Percentiles rank a stretch among this genome's conserved stretches.
Conservation (phyloP, 1,140 invertebrate genomes). For the Drosophila punjabiensis region DNA sequence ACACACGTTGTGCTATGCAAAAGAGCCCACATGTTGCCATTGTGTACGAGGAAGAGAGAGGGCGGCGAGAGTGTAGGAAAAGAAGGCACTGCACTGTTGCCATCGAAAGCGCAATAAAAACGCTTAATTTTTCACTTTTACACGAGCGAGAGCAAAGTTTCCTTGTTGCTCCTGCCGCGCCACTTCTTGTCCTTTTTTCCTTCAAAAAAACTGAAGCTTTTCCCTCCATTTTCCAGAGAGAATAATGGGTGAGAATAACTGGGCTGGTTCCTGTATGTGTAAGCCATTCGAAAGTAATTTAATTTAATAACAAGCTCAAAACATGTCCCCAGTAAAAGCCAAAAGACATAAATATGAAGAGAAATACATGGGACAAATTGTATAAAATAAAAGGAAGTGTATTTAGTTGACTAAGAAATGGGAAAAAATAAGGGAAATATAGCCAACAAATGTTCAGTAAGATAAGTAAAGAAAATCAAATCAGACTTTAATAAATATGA, state of each 20-base stretch:
- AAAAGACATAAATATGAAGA: slow-evolving; percentile 55
- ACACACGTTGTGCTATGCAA: slow-evolving; percentile 40
- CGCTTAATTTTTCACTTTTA: slow-evolving; percentile 84
- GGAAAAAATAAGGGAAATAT: background rate
- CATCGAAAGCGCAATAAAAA: slow-evolving; percentile 81
- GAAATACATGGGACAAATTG: background rate
- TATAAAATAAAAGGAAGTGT: background rate
- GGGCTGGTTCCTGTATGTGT: slow-evolving; percentile 38
- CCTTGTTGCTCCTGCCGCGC: slow-evolving; percentile 20
- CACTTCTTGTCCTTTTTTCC: background rate
- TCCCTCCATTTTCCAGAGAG: background rate
- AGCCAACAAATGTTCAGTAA: too few species aligned
- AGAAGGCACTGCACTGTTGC: slow-evolving; percentile 56
- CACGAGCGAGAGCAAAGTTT: slow-evolving; percentile 60
- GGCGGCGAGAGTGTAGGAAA: slow-evolving; percentile 16
- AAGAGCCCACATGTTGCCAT: slow-evolving; percentile 70
- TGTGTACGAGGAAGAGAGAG: slow-evolving; percentile 8
- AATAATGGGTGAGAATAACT: slow-evolving; percentile 27
- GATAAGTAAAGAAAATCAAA: background rate
- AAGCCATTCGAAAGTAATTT: slow-evolving; percentile 80
- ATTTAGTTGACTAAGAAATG: background rate
- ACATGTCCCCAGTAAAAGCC: slow-evolving; percentile 71
- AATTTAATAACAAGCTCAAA: slow-evolving; percentile 80
- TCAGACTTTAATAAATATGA: background rate
- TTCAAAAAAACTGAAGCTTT: too few species aligned